Percentiles rank a stretch among this genome's conserved stretches.
phyloP scores from a whole-genome alignment of 2,888 invertebrate genomes.

The Caenorhabditis sulstoni region DNA sequence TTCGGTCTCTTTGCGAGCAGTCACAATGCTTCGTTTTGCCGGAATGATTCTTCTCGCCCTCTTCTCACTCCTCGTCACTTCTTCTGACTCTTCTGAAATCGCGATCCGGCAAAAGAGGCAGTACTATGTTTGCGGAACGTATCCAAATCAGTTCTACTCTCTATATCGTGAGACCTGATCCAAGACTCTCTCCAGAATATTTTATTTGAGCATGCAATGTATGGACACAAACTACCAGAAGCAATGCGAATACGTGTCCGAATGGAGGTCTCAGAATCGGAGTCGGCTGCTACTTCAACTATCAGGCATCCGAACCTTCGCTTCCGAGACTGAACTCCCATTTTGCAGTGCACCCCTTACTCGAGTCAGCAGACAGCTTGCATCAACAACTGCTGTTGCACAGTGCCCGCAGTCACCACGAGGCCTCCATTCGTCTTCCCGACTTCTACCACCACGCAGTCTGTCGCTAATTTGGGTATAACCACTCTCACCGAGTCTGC shows the following conservation, averaged over 20 bases:
- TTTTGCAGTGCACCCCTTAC: conserved; percentile 61
- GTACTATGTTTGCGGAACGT: conserved; percentile 59
- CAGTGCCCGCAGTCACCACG: conserved; percentile 40
- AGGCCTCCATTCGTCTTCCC: conserved; percentile 21
- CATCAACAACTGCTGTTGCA: conserved; percentile 66
- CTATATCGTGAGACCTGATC: conserved; percentile 47
- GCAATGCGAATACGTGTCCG: conserved; percentile 38
- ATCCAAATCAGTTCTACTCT: conserved; percentile 61
- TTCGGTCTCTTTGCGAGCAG: neutral
- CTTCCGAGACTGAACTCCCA: neutral
- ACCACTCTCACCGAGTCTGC: too few relatives aligned
- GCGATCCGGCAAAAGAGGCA: conserved; percentile 46
- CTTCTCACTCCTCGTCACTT: conserved; percentile 8
- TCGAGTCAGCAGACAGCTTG: conserved; percentile 42
- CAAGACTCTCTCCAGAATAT: neutral
- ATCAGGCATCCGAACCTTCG: conserved; percentile 41
- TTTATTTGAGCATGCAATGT: conserved; percentile 46
- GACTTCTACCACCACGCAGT: conserved; percentile 34
- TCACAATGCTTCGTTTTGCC: conserved; percentile 24
- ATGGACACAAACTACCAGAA: conserved; percentile 43
- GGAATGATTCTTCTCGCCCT: conserved; percentile 9
- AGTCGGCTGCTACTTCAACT: conserved; percentile 63
- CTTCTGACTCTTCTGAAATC: conserved; percentile 19
- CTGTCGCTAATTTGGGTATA: conserved; percentile 38
- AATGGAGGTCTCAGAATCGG: conserved; percentile 64